Evolutionary conservation across 2,797 vertebrate genomes (phyloP), one percentile per base, ranked within the genome.

Genomic region (Labeo calbasu): DNA sequence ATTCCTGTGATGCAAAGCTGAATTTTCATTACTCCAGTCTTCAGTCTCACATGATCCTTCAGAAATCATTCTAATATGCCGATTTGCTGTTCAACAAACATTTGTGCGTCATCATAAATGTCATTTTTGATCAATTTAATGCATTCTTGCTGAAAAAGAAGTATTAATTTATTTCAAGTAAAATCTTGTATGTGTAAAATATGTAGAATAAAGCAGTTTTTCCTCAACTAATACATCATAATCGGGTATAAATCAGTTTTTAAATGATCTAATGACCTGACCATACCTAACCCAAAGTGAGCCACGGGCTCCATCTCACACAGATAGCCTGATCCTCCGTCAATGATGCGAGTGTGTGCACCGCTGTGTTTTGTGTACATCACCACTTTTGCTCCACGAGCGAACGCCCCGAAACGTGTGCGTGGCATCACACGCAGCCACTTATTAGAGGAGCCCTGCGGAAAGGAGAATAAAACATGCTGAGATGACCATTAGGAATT

Each of bases 271-370:
- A 3, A 32, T 32, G 28, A 32, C 28, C 1, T 23, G 53, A 36
- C 23, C 2, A 14, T 88, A 99, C 97, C 97, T 88, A 98, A 92
- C 84, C 98, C 97, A 0, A 99, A 99, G 90, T 99, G 98, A 0
- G 98, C 97, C 40, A 99, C 98, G 0, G 98, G 98, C 86, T 99
- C 98, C 98, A 99, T 98, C 93, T 98, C 95, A 0, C 98, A 99
- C 70, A 99, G 95, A 81, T 99, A 99, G 0, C 98, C 97, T 0
- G 98, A 99, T 36, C 98, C 97, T 0, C 97, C 96, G 0, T 99
- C 98, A 0, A 99, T 97, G 92, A 99, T 95, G 87, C 96, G 96
- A 21, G 95, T 95, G 87, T 97, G 96, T 0, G 96, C 94, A 17
- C 97, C 97, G 0, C 97, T 99, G 88, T 88, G 94, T 84, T 79